phyloP scores from a whole-genome alignment of 37 sponge, comb jelly and placozoan genomes.

The Tethya wilhelma region DNA sequence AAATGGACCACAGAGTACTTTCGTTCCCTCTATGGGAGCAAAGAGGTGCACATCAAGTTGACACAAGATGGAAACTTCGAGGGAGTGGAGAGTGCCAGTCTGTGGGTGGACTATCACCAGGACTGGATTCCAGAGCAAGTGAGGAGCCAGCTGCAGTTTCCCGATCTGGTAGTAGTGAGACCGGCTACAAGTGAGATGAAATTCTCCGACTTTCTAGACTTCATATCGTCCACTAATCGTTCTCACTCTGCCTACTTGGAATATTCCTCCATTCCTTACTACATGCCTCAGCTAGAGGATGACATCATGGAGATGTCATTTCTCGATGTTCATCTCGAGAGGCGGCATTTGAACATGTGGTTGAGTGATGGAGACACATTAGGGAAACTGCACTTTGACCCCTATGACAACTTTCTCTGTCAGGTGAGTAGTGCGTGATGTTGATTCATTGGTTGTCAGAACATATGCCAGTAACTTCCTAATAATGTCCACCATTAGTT shows the following conservation, averaged over 20 bases:
- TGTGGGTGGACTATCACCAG: slow-evolving; percentile 48
- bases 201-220: slow-evolving; percentile 68
- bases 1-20: slow-evolving; percentile 75
- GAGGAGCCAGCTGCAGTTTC: slow-evolving; percentile 51
- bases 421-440: slow-evolving; percentile 62
- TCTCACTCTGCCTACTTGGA: slow-evolving; percentile 78
- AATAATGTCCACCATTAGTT: neutral
- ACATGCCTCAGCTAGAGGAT: slow-evolving; percentile 69
- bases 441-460: neutral
- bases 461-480: neutral
- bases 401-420: slow-evolving; percentile 82
- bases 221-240: slow-evolving; percentile 22
- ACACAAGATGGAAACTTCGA: slow-evolving; percentile 77
- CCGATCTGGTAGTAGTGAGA: slow-evolving; percentile 83
- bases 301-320: slow-evolving; percentile 67
- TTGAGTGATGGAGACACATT: slow-evolving; percentile 87
- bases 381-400: slow-evolving; percentile 89
- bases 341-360: slow-evolving; percentile 80
- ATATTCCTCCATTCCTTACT: slow-evolving; percentile 80
- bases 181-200: slow-evolving; percentile 77
- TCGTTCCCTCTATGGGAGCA: slow-evolving; percentile 26
- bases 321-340: slow-evolving; percentile 35
- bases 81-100: slow-evolving; percentile 67
- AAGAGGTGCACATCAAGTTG: slow-evolving; percentile 71
- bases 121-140: slow-evolving; percentile 64